These are phyloP conservation scores for Poeciliopsis infans DNA, from an alignment of 2,797 vertebrate genomes.

Conservation along the genomic window DNA sequence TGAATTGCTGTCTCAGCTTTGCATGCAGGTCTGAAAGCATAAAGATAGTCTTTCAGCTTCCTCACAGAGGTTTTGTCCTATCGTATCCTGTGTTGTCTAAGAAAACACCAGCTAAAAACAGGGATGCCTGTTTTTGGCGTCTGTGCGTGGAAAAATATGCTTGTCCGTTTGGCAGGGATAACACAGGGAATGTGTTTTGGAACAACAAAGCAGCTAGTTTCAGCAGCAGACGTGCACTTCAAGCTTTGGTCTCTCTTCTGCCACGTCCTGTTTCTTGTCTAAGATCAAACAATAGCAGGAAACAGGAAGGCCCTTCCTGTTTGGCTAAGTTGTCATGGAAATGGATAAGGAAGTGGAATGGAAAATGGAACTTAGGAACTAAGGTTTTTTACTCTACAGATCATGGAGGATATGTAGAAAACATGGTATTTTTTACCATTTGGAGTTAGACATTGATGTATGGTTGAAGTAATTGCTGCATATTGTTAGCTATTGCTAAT, in stretches of 20 bases:
- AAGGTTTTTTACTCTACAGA: not conserved
- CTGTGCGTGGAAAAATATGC: constrained; percentile 69
- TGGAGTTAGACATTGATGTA: constrained; percentile 5
- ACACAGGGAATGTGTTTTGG: constrained; percentile 56
- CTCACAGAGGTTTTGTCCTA: constrained; percentile 41
- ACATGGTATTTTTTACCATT: not conserved
- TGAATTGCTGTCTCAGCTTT: constrained; percentile 42
- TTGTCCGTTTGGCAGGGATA: constrained; percentile 63
- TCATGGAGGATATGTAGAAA: not conserved
- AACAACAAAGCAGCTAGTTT: constrained; percentile 63
- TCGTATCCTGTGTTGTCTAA: constrained; percentile 66
- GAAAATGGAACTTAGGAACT: constrained; percentile 73
- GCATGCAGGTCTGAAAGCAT: constrained; percentile 27
- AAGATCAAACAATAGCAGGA: constrained; percentile 91
- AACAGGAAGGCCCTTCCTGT: constrained; percentile 89
- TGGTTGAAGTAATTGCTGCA: not conserved
- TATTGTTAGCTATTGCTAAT: not conserved
- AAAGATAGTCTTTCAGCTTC: constrained; percentile 50
- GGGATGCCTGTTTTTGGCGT: constrained; percentile 50
- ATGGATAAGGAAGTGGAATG: constrained; percentile 82
- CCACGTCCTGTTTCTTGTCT: constrained; percentile 87
- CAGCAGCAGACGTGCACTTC: constrained; percentile 75
- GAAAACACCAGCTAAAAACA: constrained; percentile 59
- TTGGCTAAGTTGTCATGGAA: constrained; percentile 84
- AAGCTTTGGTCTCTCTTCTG: constrained; percentile 72